Evolutionary conservation across 92 coral and sea anemone species (phyloP), one percentile per base, ranked within the genome.

Genomic region (Palythoa heliodiscus): DNA sequence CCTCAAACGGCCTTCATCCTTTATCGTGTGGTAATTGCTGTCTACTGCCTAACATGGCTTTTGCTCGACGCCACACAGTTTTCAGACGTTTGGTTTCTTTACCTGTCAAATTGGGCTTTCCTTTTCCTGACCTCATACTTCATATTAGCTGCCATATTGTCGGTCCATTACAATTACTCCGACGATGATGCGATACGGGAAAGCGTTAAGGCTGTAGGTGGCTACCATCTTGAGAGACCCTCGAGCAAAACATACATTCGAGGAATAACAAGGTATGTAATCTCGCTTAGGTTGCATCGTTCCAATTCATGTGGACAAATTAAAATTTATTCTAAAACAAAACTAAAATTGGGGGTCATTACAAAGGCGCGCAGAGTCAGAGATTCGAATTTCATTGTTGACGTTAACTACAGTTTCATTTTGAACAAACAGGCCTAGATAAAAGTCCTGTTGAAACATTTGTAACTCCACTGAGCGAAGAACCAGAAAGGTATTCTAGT

Each of bases 21-120:
- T 29, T 94, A 92, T 75, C 98, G 98, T 38, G 88, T 92, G 48
- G 57, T 90, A 58, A 78, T 87, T 66, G 98, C 89, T 17, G 87
- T 90, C 48, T 94, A 88, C 87, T 90, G 91, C 68, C 70, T 94
- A 71, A 87, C 95, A 35, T 94, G 98, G 93, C 53, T 94, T 71
- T 53, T 94, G 37, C 87, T 86, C 88, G 87, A 88, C 63, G 69
- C 87, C 23, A 66, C 60, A 37, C 83, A 66, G 60, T 57, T 77
- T 55, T 69, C 88, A 39, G 50, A 35, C 86, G 74, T 83, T 11
- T 92, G 95, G 95, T 86, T 90, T 61, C 83, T 94, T 55, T 90
- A 84, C 88, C 80, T 94, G 58, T 78, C 89, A 75, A 92, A 90
- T 90, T 94, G 98, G 98, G 86, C 82, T 87, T 88, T 94, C 84